phyloP scores from a whole-genome alignment of 2,888 invertebrate genomes.

The Allophyes oxyacanthae region DNA sequence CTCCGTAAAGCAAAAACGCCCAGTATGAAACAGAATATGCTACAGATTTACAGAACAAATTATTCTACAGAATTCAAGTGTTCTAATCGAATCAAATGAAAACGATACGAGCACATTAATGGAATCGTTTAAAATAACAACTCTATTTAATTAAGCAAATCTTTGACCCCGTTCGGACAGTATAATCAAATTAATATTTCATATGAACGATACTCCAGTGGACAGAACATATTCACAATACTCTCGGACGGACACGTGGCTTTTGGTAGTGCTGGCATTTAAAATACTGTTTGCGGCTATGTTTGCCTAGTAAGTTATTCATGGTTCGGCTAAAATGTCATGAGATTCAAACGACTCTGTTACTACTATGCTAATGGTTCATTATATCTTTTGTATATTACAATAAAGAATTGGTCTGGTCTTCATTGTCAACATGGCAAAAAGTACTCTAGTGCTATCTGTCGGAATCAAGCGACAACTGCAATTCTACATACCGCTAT shows the following conservation, averaged over 20 bases:
- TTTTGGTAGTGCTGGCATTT: constrained; percentile 32
- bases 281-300: constrained; percentile 16
- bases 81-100: constrained; percentile 18
- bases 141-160: constrained; percentile 44
- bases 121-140: constrained; percentile 26
- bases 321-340: constrained; percentile 8
- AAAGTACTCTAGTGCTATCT: too few relatives aligned
- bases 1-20: too few relatives aligned
- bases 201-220: constrained; percentile 17
- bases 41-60: too few relatives aligned
- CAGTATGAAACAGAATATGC: too few relatives aligned
- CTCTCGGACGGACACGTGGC: constrained; percentile 22
- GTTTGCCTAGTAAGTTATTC: constrained; percentile 10
- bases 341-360: too few relatives aligned
- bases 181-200: constrained; percentile 49
- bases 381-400: too few relatives aligned
- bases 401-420: too few relatives aligned
- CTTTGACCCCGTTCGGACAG: constrained; percentile 28
- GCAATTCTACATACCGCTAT: too few relatives aligned
- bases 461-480: too few relatives aligned
- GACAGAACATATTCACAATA: constrained; percentile 4
- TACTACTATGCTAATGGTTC: too few relatives aligned
- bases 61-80: neutral
- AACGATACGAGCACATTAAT: constrained; percentile 16
- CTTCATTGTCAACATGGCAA: too few relatives aligned